These are phyloP conservation scores for Pantala flavescens DNA, from an alignment of 1,140 invertebrate species.

Conservation along the genomic window DNA sequence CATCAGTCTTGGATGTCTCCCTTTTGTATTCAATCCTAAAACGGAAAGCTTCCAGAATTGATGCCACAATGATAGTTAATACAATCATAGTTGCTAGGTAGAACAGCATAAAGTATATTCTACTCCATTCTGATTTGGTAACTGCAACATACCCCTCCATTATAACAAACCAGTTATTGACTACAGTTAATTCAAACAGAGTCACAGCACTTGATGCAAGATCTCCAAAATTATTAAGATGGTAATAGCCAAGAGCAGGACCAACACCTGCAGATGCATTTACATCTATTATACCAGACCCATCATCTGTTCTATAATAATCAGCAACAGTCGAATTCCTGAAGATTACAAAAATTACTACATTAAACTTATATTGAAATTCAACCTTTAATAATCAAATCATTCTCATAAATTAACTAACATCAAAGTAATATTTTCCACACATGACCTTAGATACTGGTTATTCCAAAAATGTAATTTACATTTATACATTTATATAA, in stretches of 20 bases:
- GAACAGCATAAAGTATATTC: slow-evolving; percentile 82
- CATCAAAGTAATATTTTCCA: too few species aligned
- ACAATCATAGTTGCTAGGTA: slow-evolving; percentile 87
- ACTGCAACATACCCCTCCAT: slow-evolving; percentile 78
- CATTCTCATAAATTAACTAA: too few species aligned
- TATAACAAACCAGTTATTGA: slow-evolving; percentile 83
- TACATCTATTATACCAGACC: slow-evolving; percentile 22
- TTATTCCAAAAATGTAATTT: too few species aligned
- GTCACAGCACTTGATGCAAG: slow-evolving; percentile 64
- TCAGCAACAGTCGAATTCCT: slow-evolving; percentile 77
- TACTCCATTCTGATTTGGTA: slow-evolving; percentile 47
- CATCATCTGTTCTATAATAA: slow-evolving; percentile 46
- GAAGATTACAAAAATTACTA: slow-evolving; percentile 23
- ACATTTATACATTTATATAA: too few species aligned
- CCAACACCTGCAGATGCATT: slow-evolving; percentile 51
- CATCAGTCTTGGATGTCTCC: slow-evolving; percentile 69
- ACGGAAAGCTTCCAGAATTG: slow-evolving; percentile 79
- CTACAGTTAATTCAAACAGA: slow-evolving; percentile 80
- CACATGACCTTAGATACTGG: too few species aligned
- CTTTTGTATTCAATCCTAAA: slow-evolving; percentile 82
- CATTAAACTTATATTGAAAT: too few species aligned
- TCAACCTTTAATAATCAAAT: too few species aligned
- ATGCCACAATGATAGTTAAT: slow-evolving; percentile 81
- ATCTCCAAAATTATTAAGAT: slow-evolving; percentile 77
- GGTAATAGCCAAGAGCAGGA: slow-evolving; percentile 67